Percentiles rank a stretch among this genome's conserved stretches.
phyloP scores from a whole-genome alignment of 2,797 vertebrate genomes.

The Chanos chanos region DNA sequence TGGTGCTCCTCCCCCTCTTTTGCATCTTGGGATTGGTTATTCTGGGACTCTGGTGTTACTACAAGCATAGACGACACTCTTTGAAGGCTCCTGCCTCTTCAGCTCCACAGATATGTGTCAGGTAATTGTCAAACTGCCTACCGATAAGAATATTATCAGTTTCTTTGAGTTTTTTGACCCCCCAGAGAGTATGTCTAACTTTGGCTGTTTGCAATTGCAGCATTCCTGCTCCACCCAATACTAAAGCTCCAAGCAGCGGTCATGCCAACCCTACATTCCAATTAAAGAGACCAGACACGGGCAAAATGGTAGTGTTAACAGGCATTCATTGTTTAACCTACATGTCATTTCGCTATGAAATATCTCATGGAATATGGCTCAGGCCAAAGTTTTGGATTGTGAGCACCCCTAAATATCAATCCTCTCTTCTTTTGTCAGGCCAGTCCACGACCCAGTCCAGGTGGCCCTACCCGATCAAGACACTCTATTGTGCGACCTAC shows the following conservation, averaged over 20 bases:
- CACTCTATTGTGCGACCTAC: conserved; percentile 52
- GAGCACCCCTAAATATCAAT: neutral
- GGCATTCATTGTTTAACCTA: neutral
- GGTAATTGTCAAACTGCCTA: conserved; percentile 5
- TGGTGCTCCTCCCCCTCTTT: conserved; percentile 56
- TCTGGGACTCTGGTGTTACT: conserved; percentile 60
- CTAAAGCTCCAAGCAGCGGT: conserved; percentile 40
- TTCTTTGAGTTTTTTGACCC: neutral
- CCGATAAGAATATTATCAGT: neutral
- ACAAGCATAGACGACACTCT: conserved; percentile 57
- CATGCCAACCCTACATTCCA: conserved; percentile 72
- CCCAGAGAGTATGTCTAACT: neutral
- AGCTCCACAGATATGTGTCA: conserved; percentile 51
- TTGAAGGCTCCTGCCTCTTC: conserved; percentile 52
- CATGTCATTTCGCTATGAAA: conserved; percentile 6
- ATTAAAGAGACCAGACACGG: conserved; percentile 56
- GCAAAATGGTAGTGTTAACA: conserved; percentile 40
- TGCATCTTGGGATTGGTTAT: conserved; percentile 51
- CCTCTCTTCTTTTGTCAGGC: conserved; percentile 22
- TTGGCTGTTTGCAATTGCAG: conserved; percentile 25
- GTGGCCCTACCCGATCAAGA: conserved; percentile 48
- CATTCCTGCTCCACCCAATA: conserved; percentile 7
- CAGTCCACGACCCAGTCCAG: conserved; percentile 40
- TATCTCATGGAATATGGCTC: neutral
- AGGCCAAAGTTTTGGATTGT: neutral